Evolutionary conservation across 2,888 invertebrate species (phyloP).

Genomic region (Tachystola acroxantha): DNA sequence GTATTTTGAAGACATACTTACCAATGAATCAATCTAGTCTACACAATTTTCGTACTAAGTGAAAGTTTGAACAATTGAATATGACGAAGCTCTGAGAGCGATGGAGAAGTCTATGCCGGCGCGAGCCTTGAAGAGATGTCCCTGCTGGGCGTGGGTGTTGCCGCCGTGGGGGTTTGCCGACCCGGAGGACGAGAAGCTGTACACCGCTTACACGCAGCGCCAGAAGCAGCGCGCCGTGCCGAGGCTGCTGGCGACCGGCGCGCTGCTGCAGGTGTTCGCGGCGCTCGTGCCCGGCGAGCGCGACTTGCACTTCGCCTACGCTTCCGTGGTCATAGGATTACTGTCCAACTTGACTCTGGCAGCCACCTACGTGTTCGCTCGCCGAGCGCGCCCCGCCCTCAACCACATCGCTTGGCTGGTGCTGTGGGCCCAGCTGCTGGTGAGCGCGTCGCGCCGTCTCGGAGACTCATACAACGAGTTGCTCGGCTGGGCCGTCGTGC

Average conservation of each 20-base stretch:
- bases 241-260: constrained; percentile 50
- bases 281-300: constrained; percentile 61
- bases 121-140: constrained; percentile 35
- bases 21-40: too few relatives aligned
- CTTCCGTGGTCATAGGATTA: constrained; percentile 36
- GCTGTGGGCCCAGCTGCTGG: constrained; percentile 62
- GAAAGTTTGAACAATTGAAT: constrained; percentile 12
- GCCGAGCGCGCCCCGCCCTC: constrained; percentile 67
- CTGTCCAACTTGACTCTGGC: constrained; percentile 39
- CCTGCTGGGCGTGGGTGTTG: constrained; percentile 41
- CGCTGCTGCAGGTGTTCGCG: constrained; percentile 51
- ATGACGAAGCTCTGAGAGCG: constrained; percentile 22
- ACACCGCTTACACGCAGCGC: constrained; percentile 54
- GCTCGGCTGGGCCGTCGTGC: constrained; percentile 85
- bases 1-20: too few relatives aligned
- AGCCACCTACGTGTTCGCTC: constrained; percentile 36
- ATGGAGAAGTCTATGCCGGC: constrained; percentile 53
- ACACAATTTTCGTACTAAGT: neutral
- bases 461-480: constrained; percentile 78
- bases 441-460: constrained; percentile 64
- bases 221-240: constrained; percentile 61
- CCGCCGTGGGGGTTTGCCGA: constrained; percentile 63
- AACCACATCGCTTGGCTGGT: constrained; percentile 83
- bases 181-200: constrained; percentile 57
- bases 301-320: constrained; percentile 47